Evolutionary conservation across 2,888 invertebrate genomes (phyloP).

Genomic region (Drosophila borborema): DNA sequence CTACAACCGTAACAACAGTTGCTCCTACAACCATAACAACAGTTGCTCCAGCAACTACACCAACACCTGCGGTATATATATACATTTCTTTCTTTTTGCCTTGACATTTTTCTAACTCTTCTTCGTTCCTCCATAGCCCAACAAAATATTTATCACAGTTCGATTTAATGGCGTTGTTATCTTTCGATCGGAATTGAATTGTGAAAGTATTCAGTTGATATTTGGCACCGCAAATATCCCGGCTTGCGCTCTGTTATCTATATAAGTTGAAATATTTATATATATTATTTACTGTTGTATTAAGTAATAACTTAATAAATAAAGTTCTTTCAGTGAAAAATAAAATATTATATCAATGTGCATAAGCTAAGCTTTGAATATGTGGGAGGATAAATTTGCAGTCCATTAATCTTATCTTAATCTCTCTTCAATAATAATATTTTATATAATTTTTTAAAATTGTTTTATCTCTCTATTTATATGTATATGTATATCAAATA

Average conservation of each 20-base stretch:
- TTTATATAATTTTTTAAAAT: too few species aligned
- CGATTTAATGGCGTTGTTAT: not conserved
- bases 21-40: not conserved
- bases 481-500: too few species aligned
- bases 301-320: not conserved
- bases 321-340: not conserved
- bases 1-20: not conserved
- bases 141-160: not conserved
- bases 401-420: not conserved
- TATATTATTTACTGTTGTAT: not conserved
- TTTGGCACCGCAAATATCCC: not conserved
- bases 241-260: not conserved
- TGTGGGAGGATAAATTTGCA: not conserved
- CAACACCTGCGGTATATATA: slow-evolving; percentile 8
- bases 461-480: too few species aligned
- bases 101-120: not conserved
- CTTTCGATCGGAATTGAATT: slow-evolving; percentile 1
- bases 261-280: not conserved
- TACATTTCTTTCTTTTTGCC: not conserved
- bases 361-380: too few species aligned
- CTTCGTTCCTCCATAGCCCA: not conserved
- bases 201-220: slow-evolving; percentile 1
- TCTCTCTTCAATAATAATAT: not conserved
- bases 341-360: too few species aligned
- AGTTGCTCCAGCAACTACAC: not conserved